Evolutionary conservation across 2,888 invertebrate genomes (phyloP).

Genomic region (Caradrina kadenii): DNA sequence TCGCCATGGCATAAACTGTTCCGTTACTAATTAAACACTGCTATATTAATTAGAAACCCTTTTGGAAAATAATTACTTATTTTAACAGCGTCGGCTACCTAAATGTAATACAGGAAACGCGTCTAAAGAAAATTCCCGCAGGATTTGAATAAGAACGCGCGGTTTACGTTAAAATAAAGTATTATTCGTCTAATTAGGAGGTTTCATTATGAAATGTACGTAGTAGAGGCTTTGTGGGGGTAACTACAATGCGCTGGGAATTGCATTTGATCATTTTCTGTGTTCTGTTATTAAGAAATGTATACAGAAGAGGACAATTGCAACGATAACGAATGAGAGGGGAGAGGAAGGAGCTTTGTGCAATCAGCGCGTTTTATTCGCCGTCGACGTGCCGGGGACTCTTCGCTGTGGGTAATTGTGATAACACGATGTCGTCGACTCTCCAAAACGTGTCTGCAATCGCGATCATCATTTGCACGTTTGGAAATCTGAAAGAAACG

Average conservation of each 20-base stretch:
- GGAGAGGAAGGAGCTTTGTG: conserved; percentile 85
- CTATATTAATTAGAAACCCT: conserved; percentile 73
- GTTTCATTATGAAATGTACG: conserved; percentile 47
- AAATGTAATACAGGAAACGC: conserved; percentile 64
- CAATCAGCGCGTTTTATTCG: conserved; percentile 87
- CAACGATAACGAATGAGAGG: conserved; percentile 87
- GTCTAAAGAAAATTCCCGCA: conserved; percentile 61
- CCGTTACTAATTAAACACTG: conserved; percentile 70
- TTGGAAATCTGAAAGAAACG: conserved; percentile 43
- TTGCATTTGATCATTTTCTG: conserved; percentile 74
- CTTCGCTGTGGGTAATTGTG: conserved; percentile 76
- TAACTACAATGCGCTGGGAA: conserved; percentile 67
- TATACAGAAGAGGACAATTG: conserved; percentile 80
- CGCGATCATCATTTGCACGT: conserved; percentile 60
- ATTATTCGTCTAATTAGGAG: conserved; percentile 60
- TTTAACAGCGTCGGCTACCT: conserved; percentile 61
- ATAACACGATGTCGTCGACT: conserved; percentile 70
- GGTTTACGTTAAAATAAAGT: conserved; percentile 56
- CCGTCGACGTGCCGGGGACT: conserved; percentile 69
- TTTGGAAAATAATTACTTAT: conserved; percentile 71
- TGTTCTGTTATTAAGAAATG: conserved; percentile 80
- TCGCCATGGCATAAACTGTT: conserved; percentile 62
- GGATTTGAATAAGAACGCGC: conserved; percentile 60
- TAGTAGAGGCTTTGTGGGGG: conserved; percentile 51
- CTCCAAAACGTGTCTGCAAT: conserved; percentile 74